Base-by-base conservation (phyloP, 2,113 vertebrate genomes). In the Mesitornis unicolor region DNA sequence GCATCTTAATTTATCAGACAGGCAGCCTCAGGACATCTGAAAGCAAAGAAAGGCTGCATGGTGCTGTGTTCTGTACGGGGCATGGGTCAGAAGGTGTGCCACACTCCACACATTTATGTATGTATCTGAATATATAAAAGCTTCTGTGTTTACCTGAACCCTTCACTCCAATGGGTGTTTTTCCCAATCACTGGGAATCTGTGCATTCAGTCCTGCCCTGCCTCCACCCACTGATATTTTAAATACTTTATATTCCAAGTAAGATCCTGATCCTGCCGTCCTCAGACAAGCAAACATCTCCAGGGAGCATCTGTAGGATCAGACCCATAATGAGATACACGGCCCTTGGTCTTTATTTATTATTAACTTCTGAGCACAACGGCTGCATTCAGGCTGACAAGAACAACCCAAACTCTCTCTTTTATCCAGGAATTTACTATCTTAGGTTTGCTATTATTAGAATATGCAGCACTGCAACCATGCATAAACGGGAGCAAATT, bases 81-180 rank as follows among this genome's bases (percentile, higher is more conserved):
- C n/a, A n/a, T n/a, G n/a, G n/a, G n/a, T n/a, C n/a, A n/a, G n/a
- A n/a, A n/a, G n/a, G n/a, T n/a, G n/a, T n/a, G n/a, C n/a, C n/a
- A n/a, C n/a, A n/a, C n/a, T n/a, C n/a, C n/a, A 16, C 0, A 0
- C 15, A 7, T 36, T 33, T 16, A 13, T 16, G 10, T 31, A 12
- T 29, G 38, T 51, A 13, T 13, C 61, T 4, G 11, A 61, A 79
- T 11, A 9, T 3, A 31, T 1, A 38, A 5, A 19, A 2, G 3
- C 26, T n/a, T 40, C 73, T 12, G 25, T 19, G 22, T 10, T 68
- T n/a, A 18, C 38, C 0, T 47, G 26, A 54, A 87, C 7, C 40
- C 56, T 59, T 29, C 21, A 13, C 28, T 29, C 48, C 63, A 40
- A 19, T 19, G 6, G 43, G 47, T 24, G 10, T 29, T 48, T 42